Evolutionary conservation across 2,888 invertebrate genomes (phyloP).

Genomic region (Polydrusus tereticollis): DNA sequence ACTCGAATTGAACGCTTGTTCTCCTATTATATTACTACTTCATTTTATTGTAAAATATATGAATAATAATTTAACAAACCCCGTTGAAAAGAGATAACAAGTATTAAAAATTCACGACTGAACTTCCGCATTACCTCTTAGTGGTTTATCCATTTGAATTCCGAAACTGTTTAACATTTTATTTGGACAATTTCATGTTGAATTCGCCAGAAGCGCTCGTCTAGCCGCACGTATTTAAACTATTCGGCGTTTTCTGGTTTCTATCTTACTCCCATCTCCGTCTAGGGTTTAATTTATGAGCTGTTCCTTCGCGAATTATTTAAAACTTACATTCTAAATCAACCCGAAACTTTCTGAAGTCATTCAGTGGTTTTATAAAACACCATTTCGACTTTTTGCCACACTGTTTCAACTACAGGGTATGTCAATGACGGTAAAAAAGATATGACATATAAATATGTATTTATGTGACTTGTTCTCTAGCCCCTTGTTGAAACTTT

Average conservation of each 20-base stretch:
- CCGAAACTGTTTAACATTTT: constrained; percentile 9
- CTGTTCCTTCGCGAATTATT: background rate
- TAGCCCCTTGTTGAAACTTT: no score
- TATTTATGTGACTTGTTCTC: no score
- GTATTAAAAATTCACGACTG: constrained; percentile 2
- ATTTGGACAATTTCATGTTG: constrained; percentile 16
- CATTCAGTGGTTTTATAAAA: background rate
- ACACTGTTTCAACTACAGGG: no score
- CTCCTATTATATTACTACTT: no score
- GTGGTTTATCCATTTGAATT: constrained; percentile 1
- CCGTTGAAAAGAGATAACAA: constrained; percentile 4
- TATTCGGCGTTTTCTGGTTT: background rate
- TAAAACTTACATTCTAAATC: constrained; percentile 3
- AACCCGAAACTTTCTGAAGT: background rate
- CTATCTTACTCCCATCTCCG: background rate
- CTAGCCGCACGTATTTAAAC: constrained; percentile 11
- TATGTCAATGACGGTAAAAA: no score
- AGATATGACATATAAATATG: no score
- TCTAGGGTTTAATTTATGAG: background rate
- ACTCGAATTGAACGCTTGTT: no score
- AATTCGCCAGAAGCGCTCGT: constrained; percentile 7
- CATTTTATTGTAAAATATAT: background rate
- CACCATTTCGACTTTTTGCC: background rate
- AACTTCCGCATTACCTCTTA: background rate
- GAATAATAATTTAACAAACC: background rate